Evolutionary conservation across 1,140 invertebrate genomes (phyloP), one percentile per base, ranked within the genome.

Genomic region (Papilio xuthus): DNA sequence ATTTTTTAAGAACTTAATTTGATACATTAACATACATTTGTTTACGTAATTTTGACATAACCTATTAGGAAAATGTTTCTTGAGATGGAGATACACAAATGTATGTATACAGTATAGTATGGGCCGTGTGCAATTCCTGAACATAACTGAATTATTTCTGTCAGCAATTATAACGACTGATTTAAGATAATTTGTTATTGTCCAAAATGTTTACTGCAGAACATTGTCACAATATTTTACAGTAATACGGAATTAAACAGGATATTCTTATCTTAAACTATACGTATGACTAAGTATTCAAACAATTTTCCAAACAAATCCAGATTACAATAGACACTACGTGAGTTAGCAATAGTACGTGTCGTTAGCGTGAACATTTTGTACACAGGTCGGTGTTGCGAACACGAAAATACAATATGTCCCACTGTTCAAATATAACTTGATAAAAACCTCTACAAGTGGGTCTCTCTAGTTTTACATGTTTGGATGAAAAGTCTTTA

Each of bases 331-430:
- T 67, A 28, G 60, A 67, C 1, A 28, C 60, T 67, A 67, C 60
- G 60, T 67, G 60, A 67, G 60, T 67, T 15, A 7, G 60, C 60
- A 67, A 26, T 6, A 28, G 60, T 67, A 67, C 60, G 60, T 67
- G 60, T 67, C 12, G 56, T 67, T 67, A 67, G 6, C 26, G 60
- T 15, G 26, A 1, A 67, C 12, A 28, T 32, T 15, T 67, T 23
- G 9, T 60, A 60, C 20, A 60, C 56, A 60, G 20, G 23, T 13
- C 56, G 9, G 20, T 60, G 10, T 60, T 23, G 56, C 56, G 60
- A 67, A 67, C 26, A 32, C 26, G 13, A 67, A 23, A 60, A 60
- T 60, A 10, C 56, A 60, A 60, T 60, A 60, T 26, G 23, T 10
- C 20, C 2, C 20, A 26, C 56, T 26, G 18, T 50, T 50, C 1